Conservation (phyloP, 2,888 invertebrate genomes). For the Parnassius glacialis region DNA sequence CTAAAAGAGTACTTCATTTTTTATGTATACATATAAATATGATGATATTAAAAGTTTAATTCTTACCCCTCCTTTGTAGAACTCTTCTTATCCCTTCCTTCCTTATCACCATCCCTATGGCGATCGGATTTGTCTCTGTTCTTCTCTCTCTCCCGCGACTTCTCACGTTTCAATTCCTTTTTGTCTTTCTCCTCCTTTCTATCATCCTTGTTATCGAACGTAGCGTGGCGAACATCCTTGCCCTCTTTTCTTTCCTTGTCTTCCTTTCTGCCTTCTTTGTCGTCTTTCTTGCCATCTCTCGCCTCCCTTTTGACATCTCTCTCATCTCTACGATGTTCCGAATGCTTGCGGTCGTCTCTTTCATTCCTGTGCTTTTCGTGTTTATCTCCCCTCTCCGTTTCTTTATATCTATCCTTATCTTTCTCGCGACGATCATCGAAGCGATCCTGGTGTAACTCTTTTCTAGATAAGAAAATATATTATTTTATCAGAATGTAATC, state of each 20-base stretch:
- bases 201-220: conserved; percentile 21
- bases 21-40: too few relatives aligned
- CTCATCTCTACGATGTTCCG: conserved; percentile 28
- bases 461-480: conserved; percentile 35
- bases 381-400: conserved; percentile 32
- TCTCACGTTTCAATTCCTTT: conserved; percentile 34
- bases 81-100: conserved; percentile 14
- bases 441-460: conserved; percentile 45
- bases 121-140: conserved; percentile 45
- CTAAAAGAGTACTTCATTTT: too few relatives aligned
- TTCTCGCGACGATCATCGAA: conserved; percentile 42
- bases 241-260: conserved; percentile 29
- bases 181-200: conserved; percentile 28
- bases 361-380: conserved; percentile 34
- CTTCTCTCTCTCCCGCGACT: conserved; percentile 40
- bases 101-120: conserved; percentile 29
- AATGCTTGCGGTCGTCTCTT: conserved; percentile 32
- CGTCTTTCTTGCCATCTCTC: conserved; percentile 27
- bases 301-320: conserved; percentile 28
- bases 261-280: conserved; percentile 29
- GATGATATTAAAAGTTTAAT: background rate
- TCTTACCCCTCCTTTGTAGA: conserved; percentile 17
- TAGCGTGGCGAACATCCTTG: conserved; percentile 27
- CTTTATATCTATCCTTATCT: conserved; percentile 35
- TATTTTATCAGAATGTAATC: too few relatives aligned